Base-by-base conservation (phyloP, 2,113 vertebrate species). In the Aplodontia rufa region DNA sequence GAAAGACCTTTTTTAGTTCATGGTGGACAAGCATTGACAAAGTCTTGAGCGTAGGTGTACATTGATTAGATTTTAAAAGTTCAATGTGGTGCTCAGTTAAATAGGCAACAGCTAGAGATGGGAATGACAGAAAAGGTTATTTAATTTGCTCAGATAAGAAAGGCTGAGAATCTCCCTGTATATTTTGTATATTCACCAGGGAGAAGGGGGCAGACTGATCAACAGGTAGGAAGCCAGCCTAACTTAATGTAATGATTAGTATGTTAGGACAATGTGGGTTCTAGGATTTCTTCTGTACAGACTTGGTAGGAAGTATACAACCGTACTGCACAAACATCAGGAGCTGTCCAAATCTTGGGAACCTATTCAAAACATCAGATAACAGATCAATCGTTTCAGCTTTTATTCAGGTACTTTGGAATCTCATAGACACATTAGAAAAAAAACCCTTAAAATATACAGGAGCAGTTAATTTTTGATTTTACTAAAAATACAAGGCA, bases 401-500 rank as follows among this genome's bases (percentile, higher is more conserved):
- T 84, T 87, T 82, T 75, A 71, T 81, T 68, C 19, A 78, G 26
- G 22, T 91, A 53, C 64, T 47, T 87, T 91, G 45, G 47, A 69
- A 79, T 78, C 6, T 47, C 55, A 80, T 8, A 69, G 85, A 60
- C 30, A 75, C 20, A 60, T 22, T 79, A 55, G 20, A 37, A 88
- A 79, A 42, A 91, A 6, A 66, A 6, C n/a, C n/a, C n/a, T 58
- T 53, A 79, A n/a, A 92, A 66, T 58, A 49, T n/a, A n/a, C 2
- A 89, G 16, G 22, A 84, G 22, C 22, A 92, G 30, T 58, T 86
- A 37, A 90, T 62, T 66, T 76, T 75, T 53, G 58, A 53, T 85
- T 94, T 94, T 78, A 62, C 12, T 87, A 69, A 93, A 80, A 81
- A 37, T 75, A 69, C 17, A 68, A 60, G 47, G n/a, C 7, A 95